Conservation (phyloP, 2,113 vertebrate genomes). For the Tupaia chinensis region DNA sequence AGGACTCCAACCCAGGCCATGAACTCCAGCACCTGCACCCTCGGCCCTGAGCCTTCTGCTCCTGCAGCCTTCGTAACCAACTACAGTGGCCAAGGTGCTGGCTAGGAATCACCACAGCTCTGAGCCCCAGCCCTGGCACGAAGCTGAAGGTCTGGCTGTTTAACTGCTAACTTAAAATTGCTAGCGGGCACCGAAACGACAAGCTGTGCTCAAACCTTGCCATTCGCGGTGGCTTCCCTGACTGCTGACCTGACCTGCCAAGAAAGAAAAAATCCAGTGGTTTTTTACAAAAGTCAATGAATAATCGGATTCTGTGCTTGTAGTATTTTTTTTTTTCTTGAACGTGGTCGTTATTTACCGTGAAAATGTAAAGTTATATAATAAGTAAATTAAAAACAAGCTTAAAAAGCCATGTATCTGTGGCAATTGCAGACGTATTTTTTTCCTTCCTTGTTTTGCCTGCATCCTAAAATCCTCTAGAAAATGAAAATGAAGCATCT, state of each 20-base stretch:
- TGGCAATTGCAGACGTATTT: not conserved
- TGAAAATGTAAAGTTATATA: not conserved
- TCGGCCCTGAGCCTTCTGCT: not conserved
- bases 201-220: not conserved
- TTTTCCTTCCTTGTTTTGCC: slow-evolving; percentile 1
- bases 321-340: not conserved
- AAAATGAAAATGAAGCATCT: slow-evolving; percentile 32
- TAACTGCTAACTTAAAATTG: not conserved
- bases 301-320: not conserved
- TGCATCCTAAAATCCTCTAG: not conserved
- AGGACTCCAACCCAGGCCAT: not conserved
- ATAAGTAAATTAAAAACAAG: not conserved
- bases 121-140: not conserved
- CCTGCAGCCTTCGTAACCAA: not conserved
- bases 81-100: not conserved
- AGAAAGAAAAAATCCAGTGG: not conserved
- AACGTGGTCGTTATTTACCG: not conserved
- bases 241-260: not conserved
- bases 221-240: not conserved
- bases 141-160: not conserved
- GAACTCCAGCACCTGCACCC: not conserved
- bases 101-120: not conserved
- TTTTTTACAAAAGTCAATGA: not conserved
- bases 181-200: not conserved
- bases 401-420: not conserved